Conservation (phyloP, 64 coral and sea anemone species). For the Actinia tenebrosa region DNA sequence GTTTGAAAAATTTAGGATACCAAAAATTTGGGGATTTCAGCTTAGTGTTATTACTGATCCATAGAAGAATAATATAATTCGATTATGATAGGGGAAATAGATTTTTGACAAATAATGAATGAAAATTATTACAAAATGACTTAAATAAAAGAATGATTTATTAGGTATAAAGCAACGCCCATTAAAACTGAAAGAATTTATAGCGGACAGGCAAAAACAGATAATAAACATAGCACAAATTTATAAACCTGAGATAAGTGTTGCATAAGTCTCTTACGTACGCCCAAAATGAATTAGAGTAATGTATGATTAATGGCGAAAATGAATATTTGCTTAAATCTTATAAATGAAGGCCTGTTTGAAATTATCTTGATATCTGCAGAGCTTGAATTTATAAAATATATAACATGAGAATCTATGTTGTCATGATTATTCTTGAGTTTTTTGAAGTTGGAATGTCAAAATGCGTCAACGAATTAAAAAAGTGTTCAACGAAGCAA, state of each 20-base stretch:
- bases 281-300: no score
- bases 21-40: neutral
- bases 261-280: no score
- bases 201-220: neutral
- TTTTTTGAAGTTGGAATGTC: neutral
- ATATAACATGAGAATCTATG: neutral
- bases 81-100: no score
- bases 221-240: no score
- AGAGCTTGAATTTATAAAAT: neutral
- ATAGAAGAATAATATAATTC: neutral
- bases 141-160: neutral
- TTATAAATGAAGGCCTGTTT: no score
- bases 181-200: neutral
- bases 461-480: neutral
- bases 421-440: neutral
- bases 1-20: neutral
- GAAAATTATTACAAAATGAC: neutral
- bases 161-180: neutral
- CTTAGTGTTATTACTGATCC: neutral
- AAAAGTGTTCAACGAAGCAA: neutral
- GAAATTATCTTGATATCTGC: neutral
- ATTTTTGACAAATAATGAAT: neutral
- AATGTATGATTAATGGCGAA: no score
- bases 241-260: no score
- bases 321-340: no score